Conservation (phyloP, 2,888 invertebrate genomes). For the Nematopogon swammerdamellus region DNA sequence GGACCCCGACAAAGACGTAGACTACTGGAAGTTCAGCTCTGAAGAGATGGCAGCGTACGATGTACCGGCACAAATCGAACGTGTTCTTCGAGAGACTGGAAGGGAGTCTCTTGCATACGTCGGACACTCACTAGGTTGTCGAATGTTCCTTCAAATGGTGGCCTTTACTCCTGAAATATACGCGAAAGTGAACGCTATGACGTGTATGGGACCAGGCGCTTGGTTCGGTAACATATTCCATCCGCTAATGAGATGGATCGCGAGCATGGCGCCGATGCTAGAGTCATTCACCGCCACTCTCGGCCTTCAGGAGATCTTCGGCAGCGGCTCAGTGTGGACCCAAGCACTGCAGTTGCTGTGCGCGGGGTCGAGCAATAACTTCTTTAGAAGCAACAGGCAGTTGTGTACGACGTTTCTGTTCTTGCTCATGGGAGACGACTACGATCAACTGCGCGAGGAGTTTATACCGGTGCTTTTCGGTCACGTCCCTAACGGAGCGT, state of each 20-base stretch:
- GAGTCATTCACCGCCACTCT: slow-evolving; percentile 32
- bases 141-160: slow-evolving; percentile 52
- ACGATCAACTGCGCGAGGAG: slow-evolving; percentile 47
- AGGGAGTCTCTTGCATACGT: slow-evolving; percentile 57
- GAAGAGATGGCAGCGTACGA: slow-evolving; percentile 71
- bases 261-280: no score
- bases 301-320: slow-evolving; percentile 16
- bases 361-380: no score
- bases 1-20: slow-evolving; percentile 28
- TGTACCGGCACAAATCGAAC: slow-evolving; percentile 60
- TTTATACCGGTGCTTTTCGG: slow-evolving; percentile 16
- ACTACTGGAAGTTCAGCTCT: slow-evolving; percentile 58
- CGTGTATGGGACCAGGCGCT: slow-evolving; percentile 54
- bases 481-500: slow-evolving; percentile 19
- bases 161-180: slow-evolving; percentile 57
- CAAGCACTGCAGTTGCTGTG: no score
- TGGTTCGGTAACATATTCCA: slow-evolving; percentile 29
- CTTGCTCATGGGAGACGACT: slow-evolving; percentile 49
- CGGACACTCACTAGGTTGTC: slow-evolving; percentile 71
- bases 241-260: slow-evolving; percentile 18
- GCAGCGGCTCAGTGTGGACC: slow-evolving; percentile 8
- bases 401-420: no score
- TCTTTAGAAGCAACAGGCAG: no score
- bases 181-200: slow-evolving; percentile 35
- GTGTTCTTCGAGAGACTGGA: slow-evolving; percentile 35